Conservation (phyloP, 2,888 invertebrate species). For the Pyrrhia umbra region DNA sequence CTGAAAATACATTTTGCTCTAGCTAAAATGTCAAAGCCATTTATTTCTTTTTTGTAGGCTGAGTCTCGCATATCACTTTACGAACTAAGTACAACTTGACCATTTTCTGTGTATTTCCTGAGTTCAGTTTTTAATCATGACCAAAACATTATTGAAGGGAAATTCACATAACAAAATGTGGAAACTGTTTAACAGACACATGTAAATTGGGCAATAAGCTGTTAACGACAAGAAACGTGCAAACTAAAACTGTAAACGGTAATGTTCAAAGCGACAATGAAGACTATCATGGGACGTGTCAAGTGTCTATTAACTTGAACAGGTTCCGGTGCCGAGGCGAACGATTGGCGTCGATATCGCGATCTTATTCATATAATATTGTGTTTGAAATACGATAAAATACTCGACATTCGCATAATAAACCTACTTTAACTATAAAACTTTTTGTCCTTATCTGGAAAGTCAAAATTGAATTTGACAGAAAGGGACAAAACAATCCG, state of each 20-base stretch:
- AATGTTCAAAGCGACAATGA: constrained; percentile 25
- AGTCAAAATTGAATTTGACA: no score
- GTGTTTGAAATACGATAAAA: no score
- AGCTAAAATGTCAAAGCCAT: no score
- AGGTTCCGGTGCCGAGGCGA: constrained; percentile 25
- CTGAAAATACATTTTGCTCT: no score
- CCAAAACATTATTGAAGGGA: constrained; percentile 5
- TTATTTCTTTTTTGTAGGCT: no score
- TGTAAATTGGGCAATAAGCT: constrained; percentile 23
- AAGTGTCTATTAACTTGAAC: constrained; percentile 43
- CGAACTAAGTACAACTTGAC: background rate
- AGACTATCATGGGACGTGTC: constrained; percentile 32
- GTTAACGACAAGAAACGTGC: constrained; percentile 6
- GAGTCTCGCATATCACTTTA: background rate
- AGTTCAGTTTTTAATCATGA: constrained; percentile 6
- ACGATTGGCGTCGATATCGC: constrained; percentile 26
- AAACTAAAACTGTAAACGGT: constrained; percentile 26
- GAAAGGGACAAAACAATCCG: no score
- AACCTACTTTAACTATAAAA: no score
- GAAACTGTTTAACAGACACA: constrained; percentile 26
- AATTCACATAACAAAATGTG: constrained; percentile 10
- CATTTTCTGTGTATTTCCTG: background rate
- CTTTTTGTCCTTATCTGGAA: no score
- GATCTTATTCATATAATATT: constrained; percentile 26
- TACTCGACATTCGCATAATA: no score